These are phyloP conservation scores for Ellobium chinense DNA, from an alignment of 2,888 invertebrate genomes.

Conservation along the genomic window DNA sequence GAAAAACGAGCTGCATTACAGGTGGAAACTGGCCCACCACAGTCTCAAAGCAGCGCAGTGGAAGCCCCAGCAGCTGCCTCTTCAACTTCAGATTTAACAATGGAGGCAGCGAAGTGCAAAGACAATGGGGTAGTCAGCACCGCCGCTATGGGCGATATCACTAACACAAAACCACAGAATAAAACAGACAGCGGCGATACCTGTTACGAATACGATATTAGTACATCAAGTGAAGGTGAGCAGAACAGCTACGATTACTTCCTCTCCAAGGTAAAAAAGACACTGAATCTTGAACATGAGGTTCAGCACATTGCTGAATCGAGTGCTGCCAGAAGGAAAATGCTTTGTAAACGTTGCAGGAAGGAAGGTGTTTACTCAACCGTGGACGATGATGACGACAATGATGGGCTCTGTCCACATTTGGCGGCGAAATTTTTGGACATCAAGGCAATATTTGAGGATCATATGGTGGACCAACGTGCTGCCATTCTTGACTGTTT, in stretches of 20 bases:
- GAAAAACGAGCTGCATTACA: not conserved
- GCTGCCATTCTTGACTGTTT: conserved; percentile 43
- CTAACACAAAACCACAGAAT: conserved; percentile 8
- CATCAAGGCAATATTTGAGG: conserved; percentile 29
- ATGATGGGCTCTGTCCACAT: not conserved
- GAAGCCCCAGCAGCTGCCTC: not conserved
- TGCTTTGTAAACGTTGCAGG: conserved; percentile 28
- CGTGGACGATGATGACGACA: not conserved
- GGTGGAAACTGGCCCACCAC: not conserved
- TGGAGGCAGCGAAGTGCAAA: not conserved
- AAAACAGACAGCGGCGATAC: conserved; percentile 55
- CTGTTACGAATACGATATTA: conserved; percentile 55
- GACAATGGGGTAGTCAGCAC: not conserved
- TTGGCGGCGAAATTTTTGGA: conserved; percentile 26
- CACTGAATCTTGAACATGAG: conserved; percentile 49
- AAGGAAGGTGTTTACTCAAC: not conserved
- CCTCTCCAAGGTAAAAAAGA: conserved; percentile 50
- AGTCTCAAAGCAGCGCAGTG: not conserved
- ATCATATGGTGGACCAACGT: conserved; percentile 38
- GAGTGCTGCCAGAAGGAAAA: conserved; percentile 9
- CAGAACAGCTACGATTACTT: conserved; percentile 53
- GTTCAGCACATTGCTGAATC: conserved; percentile 31
- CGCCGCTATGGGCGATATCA: not conserved
- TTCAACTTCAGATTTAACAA: not conserved
- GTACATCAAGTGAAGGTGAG: conserved; percentile 55